Evolutionary conservation across 2,113 vertebrate species (phyloP).

Genomic region (Gymnorhina tibicen): DNA sequence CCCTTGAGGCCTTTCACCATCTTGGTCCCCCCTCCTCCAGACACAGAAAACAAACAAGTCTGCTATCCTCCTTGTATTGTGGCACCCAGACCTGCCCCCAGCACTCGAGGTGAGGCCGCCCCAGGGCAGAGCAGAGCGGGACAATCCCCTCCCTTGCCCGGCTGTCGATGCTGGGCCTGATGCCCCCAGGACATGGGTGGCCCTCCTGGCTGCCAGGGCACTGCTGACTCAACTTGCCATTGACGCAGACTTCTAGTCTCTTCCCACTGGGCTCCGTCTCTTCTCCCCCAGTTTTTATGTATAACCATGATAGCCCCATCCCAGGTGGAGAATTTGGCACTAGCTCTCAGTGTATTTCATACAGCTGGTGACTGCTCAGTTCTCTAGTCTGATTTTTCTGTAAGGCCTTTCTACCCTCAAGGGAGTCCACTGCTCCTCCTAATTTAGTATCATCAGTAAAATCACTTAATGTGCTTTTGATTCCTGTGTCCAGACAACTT

Average conservation of each 20-base stretch:
- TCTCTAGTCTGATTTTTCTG: neutral
- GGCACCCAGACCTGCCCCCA: rapidly evolving
- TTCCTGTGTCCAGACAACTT: neutral
- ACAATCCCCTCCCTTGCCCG: rapidly evolving
- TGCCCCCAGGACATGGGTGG: rapidly evolving
- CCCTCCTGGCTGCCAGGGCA: neutral
- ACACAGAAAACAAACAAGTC: neutral
- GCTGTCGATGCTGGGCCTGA: neutral
- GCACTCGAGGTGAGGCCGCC: rapidly evolving
- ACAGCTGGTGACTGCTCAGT: neutral
- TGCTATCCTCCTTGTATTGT: neutral
- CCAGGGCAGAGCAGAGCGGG: rapidly evolving
- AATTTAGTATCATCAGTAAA: neutral
- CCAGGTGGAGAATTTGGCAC: neutral
- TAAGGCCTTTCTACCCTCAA: neutral
- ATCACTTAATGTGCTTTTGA: neutral
- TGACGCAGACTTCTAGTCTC: neutral
- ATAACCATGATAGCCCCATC: neutral
- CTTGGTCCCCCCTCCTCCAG: neutral
- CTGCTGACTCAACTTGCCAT: neutral
- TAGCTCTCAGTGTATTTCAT: neutral
- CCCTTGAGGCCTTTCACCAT: neutral
- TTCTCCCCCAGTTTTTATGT: neutral
- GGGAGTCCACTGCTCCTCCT: neutral
- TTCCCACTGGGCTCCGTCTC: neutral